A percentile compares a stretch with the other conserved stretches of the same genome.
Evolutionary conservation across 2,113 vertebrate species (phyloP).

Genomic region (Suricata suricatta): DNA sequence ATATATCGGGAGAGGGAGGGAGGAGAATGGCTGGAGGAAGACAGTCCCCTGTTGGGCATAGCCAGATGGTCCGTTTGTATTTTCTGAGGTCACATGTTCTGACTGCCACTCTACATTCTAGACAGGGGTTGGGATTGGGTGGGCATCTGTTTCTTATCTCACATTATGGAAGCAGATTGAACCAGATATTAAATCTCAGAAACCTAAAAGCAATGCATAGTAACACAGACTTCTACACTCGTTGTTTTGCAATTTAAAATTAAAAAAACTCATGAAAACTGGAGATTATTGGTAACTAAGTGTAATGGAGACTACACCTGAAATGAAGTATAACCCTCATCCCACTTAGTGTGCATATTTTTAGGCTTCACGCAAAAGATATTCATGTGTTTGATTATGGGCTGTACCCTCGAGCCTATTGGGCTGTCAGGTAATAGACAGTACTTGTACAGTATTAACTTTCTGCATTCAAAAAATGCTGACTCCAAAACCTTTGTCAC

Average conservation of each 20-base stretch:
- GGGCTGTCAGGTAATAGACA: not conserved
- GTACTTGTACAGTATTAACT: not conserved
- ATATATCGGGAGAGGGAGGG: not conserved
- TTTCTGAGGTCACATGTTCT: not conserved
- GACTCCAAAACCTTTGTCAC: not conserved
- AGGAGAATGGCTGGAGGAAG: accelerated
- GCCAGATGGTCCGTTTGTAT: too few species aligned
- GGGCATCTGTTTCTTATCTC: not conserved
- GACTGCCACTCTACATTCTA: not conserved
- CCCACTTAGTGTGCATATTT: not conserved
- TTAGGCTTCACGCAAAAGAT: not conserved
- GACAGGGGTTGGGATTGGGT: not conserved
- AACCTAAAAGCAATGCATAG: not conserved
- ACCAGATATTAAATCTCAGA: not conserved
- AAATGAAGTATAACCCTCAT: not conserved
- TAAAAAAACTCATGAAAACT: not conserved
- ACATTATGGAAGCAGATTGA: not conserved
- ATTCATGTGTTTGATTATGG: not conserved
- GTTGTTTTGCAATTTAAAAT: not conserved
- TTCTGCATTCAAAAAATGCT: not conserved
- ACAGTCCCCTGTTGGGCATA: not conserved
- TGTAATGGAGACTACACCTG: not conserved
- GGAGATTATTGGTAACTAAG: not conserved
- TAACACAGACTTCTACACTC: not conserved
- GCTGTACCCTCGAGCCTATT: not conserved